Base-by-base conservation (phyloP, 2,113 vertebrate genomes). In the Halichoeres trimaculatus region DNA sequence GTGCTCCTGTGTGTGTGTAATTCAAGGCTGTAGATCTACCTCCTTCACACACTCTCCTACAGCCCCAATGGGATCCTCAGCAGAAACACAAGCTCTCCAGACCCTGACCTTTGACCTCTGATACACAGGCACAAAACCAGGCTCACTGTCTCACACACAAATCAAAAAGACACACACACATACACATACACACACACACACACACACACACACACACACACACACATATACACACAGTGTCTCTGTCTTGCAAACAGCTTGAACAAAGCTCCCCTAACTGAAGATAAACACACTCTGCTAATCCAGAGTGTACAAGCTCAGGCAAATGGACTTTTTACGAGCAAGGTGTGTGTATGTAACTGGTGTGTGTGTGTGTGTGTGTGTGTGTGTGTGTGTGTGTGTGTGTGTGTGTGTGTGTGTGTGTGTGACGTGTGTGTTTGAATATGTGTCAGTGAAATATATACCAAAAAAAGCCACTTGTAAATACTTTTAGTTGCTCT, bases 61-160 rank as follows among this genome's bases (percentile, higher is more conserved):
- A 73, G 80, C 84, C 90, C 90, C 88, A 80, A 38, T 50, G 92
- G 90, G 91, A 89, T 89, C 72, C 66, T 87, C 83, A 56, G 65
- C 61, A 72, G 88, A 81, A 83, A 87, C 87, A 86, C 82, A 87
- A 85, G 84, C 89, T 91, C 66, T 85, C 91, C 89, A 92, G 89
- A 89, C 89, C 88, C 84, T 91, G 78, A 94, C 93, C 93, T 93
- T 75, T 77, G 84, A 92, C 91, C 90, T 84, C 63, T 73, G 81
- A 83, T 55, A 84, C 75, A 78, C 75, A 66, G 61, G 10, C 81
- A 77, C 68, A 85, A 78, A 85, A 70, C 59, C 80, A 78, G 85
- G 72, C 82, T 89, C 77, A 89, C 87, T 81, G 80, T 91, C 88
- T 85, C 73, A 78, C 78, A 85, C 84, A 87, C 86, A 90, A 88